Conservation (phyloP, 2,888 invertebrate genomes). For the Leptopterna dolabrata region DNA sequence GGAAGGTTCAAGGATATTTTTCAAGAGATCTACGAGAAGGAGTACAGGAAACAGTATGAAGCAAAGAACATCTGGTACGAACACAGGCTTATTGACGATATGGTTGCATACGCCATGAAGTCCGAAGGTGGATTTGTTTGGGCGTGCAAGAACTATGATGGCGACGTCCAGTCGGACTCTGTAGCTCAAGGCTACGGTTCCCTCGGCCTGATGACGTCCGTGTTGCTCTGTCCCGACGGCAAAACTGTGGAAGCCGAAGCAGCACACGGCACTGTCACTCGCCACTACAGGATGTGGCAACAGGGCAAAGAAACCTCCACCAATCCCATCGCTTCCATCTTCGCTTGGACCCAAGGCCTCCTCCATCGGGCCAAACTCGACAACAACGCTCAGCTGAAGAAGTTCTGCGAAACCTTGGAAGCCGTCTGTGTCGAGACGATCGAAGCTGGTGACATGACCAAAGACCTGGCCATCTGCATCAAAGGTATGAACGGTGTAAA, state of each 20-base stretch:
- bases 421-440: constrained; percentile 94
- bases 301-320: constrained; percentile 98
- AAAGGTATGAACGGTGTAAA: constrained; percentile 84
- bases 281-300: constrained; percentile 89
- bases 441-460: constrained; percentile 95
- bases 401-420: constrained; percentile 89
- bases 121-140: constrained; percentile 98
- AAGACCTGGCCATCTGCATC: constrained; percentile 97
- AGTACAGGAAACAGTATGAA: constrained; percentile 88
- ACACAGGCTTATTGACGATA: constrained; percentile 97
- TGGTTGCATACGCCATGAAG: constrained; percentile 98
- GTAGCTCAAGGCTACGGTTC: constrained; percentile 98
- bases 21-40: constrained; percentile 90
- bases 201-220: constrained; percentile 97
- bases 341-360: constrained; percentile 97
- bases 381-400: constrained; percentile 78
- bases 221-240: constrained; percentile 95
- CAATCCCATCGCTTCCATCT: constrained; percentile 98
- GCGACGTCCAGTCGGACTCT: constrained; percentile 98
- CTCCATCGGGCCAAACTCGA: constrained; percentile 95
- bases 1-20: constrained; percentile 98
- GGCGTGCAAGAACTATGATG: constrained; percentile 99
- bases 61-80: constrained; percentile 95
- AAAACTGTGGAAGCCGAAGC: constrained; percentile 98
- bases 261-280: constrained; percentile 96